Conservation (phyloP, 2,113 vertebrate genomes). For the Atrichornis clamosus region DNA sequence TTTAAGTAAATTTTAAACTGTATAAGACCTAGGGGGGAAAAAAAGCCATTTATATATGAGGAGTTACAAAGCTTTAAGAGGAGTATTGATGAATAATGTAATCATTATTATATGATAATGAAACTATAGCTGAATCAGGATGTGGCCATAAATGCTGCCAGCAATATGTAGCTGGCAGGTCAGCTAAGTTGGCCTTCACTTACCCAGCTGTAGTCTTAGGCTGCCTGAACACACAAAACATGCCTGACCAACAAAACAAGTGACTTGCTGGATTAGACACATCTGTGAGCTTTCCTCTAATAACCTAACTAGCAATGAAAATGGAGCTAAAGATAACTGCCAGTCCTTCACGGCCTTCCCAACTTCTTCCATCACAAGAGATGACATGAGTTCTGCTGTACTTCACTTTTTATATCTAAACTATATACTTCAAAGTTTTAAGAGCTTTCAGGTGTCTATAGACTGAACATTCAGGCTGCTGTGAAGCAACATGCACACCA, state of each 20-base stretch:
- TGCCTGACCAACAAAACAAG: background rate
- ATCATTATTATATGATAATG: background rate
- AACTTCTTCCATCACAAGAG: background rate
- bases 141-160: background rate
- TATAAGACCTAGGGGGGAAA: background rate
- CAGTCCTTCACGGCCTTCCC: background rate
- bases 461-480: background rate
- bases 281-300: background rate
- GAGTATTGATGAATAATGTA: background rate
- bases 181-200: background rate
- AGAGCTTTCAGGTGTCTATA: background rate
- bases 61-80: background rate
- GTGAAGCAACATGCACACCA: rapidly evolving
- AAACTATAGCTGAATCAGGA: background rate
- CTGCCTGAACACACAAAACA: background rate
- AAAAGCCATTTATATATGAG: too few species aligned
- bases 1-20: background rate
- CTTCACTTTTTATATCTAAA: background rate
- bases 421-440: background rate
- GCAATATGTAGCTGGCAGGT: background rate
- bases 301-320: background rate
- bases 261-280: background rate
- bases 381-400: rapidly evolving
- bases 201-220: background rate
- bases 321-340: background rate